phyloP scores from a whole-genome alignment of 2,797 vertebrate species.

The Rhinophrynus dorsalis region DNA sequence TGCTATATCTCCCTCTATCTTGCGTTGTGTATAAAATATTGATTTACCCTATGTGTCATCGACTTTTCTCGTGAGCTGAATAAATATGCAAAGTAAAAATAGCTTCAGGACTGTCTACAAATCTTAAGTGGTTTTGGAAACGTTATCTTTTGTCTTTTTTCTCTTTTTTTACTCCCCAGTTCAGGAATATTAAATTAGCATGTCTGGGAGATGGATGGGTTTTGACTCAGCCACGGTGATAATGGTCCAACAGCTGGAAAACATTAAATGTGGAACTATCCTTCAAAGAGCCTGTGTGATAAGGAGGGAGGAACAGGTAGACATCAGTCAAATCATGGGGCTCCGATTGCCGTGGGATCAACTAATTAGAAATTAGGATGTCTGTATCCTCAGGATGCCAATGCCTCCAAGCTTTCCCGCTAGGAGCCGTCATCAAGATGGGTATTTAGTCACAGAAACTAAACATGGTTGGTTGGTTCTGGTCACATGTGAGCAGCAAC shows the following conservation, averaged over 20 bases:
- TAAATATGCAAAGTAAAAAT: conserved; percentile 17
- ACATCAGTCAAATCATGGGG: neutral
- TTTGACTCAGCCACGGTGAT: conserved; percentile 9
- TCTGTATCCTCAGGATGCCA: no score
- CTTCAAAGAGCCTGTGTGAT: conserved; percentile 14
- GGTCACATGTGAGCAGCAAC: no score
- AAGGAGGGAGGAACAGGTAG: conserved; percentile 21
- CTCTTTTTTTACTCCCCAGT: neutral
- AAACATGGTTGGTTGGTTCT: no score
- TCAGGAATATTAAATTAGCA: conserved; percentile 25
- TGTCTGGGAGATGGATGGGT: conserved; percentile 24
- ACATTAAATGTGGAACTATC: conserved; percentile 18
- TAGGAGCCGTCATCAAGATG: no score
- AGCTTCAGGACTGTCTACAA: conserved; percentile 9
- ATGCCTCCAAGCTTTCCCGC: no score
- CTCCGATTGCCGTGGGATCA: no score
- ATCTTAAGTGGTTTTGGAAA: conserved; percentile 25
- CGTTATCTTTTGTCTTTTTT: conserved; percentile 11
- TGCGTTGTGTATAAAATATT: neutral
- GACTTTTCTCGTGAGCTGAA: conserved; percentile 3
- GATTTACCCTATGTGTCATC: conserved; percentile 14
- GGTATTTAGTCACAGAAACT: no score
- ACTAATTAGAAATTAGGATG: no score
- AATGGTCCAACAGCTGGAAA: conserved; percentile 34
- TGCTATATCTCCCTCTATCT: no score